phyloP scores from a whole-genome alignment of 2,888 invertebrate species.

The Cephus runcator region DNA sequence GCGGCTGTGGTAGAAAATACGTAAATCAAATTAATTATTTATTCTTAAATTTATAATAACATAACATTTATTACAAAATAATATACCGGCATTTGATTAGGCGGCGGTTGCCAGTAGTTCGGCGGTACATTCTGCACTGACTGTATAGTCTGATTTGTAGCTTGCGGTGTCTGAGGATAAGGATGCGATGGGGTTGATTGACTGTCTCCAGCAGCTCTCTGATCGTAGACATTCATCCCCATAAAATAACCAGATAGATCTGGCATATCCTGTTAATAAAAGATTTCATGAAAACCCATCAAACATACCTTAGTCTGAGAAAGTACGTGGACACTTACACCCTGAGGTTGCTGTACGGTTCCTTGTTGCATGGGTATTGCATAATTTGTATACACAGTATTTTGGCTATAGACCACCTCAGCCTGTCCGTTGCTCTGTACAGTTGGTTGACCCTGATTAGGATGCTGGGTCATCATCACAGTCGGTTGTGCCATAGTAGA shows the following conservation, averaged over 20 bases:
- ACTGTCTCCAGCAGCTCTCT: slow-evolving; percentile 42
- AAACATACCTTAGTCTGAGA: not conserved
- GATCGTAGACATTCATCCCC: slow-evolving; percentile 61
- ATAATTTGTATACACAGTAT: slow-evolving; percentile 57
- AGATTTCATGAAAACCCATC: not conserved
- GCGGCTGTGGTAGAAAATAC: slow-evolving; percentile 39
- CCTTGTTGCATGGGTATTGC: slow-evolving; percentile 54
- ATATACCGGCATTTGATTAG: slow-evolving; percentile 55
- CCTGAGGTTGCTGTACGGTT: slow-evolving; percentile 43
- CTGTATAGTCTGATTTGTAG: slow-evolving; percentile 43
- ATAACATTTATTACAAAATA: not conserved
- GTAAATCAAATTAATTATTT: not conserved
- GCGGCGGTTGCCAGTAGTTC: slow-evolving; percentile 59
- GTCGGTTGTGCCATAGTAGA: slow-evolving; percentile 44
- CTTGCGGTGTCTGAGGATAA: slow-evolving; percentile 47
- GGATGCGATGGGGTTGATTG: slow-evolving; percentile 52
- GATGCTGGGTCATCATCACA: slow-evolving; percentile 53
- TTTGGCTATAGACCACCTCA: slow-evolving; percentile 56
- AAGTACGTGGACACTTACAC: slow-evolving; percentile 32
- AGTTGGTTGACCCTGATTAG: slow-evolving; percentile 42
- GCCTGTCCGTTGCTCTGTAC: slow-evolving; percentile 41
- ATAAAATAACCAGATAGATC: slow-evolving; percentile 60
- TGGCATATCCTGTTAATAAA: slow-evolving; percentile 45
- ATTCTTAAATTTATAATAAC: not conserved
- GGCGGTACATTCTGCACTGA: slow-evolving; percentile 45